These are phyloP conservation scores for Sinocyclocheilus maitianheensis DNA, from an alignment of 2,113 vertebrate species.

Conservation along the genomic window DNA sequence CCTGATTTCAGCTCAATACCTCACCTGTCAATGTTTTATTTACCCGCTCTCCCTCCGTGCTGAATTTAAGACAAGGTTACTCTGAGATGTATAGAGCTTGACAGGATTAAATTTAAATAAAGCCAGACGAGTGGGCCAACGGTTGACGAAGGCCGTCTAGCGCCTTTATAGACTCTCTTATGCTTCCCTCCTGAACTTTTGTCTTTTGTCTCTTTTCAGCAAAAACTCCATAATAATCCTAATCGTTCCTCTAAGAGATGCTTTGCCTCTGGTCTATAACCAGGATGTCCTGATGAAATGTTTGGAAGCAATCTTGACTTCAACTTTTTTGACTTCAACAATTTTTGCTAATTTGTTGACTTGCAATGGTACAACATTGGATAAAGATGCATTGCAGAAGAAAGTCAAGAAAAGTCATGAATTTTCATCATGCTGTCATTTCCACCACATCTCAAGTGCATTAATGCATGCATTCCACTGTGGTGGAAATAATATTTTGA, in stretches of 20 bases:
- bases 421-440: too few relatives aligned
- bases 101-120: conserved; percentile 70
- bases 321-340: neutral
- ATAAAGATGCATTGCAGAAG: too few relatives aligned
- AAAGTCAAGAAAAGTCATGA: too few relatives aligned
- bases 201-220: neutral
- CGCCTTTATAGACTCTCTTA: conserved; percentile 12
- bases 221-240: neutral
- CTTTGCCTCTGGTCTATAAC: neutral
- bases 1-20: conserved; percentile 53
- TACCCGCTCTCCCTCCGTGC: conserved; percentile 46
- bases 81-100: conserved; percentile 69
- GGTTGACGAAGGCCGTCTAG: conserved; percentile 23
- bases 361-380: neutral
- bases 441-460: too few relatives aligned
- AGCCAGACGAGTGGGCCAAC: conserved; percentile 53
- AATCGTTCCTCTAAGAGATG: neutral
- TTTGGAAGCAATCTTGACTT: neutral
- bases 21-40: conserved; percentile 59
- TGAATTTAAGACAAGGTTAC: conserved; percentile 65
- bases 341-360: neutral
- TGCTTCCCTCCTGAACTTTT: neutral
- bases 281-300: neutral
- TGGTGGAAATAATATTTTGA: too few relatives aligned
- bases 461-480: too few relatives aligned